Percentiles rank a stretch among this genome's conserved stretches.
Evolutionary conservation across 2,113 vertebrate species (phyloP).

Genomic region (Carassius auratus): DNA sequence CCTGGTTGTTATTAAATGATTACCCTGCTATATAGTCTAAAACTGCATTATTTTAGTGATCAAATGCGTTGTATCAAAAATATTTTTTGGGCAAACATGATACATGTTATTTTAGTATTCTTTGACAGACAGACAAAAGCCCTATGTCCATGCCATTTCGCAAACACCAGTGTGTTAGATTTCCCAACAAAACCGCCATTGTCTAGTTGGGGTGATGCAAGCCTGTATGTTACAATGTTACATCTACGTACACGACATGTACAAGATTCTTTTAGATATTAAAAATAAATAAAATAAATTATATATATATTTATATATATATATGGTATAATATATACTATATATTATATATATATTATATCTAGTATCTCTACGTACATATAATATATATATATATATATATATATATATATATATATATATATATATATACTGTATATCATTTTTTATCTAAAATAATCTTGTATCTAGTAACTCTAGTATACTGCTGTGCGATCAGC

Average conservation of each 20-base stretch:
- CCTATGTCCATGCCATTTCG: background rate
- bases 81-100: too few relatives aligned
- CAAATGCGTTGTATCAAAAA: background rate
- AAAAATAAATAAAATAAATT: too few relatives aligned
- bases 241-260: background rate
- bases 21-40: background rate
- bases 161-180: background rate
- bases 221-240: conserved; percentile 22
- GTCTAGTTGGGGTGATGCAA: conserved; percentile 19
- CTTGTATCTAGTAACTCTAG: background rate
- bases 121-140: background rate
- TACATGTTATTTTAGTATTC: too few relatives aligned
- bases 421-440: too few relatives aligned
- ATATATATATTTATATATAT: too few relatives aligned
- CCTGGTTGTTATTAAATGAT: background rate
- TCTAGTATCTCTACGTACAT: too few relatives aligned
- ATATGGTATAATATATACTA: too few relatives aligned
- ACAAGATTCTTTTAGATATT: background rate
- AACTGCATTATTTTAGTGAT: background rate
- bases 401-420: too few relatives aligned
- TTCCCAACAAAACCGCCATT: background rate
- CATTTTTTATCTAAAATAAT: too few relatives aligned
- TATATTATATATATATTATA: too few relatives aligned
- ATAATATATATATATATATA: too few relatives aligned
- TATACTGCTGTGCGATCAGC: background rate